These are phyloP conservation scores for Helicoverpa armigera DNA, from an alignment of 1,140 invertebrate genomes.

Conservation along the genomic window DNA sequence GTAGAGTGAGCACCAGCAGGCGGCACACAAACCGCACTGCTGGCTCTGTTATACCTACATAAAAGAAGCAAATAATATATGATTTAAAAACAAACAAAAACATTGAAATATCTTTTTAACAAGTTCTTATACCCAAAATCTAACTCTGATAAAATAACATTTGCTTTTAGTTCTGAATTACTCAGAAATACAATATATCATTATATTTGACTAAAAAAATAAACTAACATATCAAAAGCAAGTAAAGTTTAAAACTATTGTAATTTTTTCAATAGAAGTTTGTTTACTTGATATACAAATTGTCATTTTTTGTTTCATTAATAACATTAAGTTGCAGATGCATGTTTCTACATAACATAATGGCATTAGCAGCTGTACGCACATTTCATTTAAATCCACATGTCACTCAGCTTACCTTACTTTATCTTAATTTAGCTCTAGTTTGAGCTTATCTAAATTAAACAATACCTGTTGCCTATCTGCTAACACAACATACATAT, in stretches of 20 bases:
- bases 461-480: constrained; percentile 13
- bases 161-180: neutral
- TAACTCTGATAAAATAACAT: neutral
- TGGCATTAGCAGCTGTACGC: neutral
- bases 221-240: no score
- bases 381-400: no score
- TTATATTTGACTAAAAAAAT: no score
- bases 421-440: no score
- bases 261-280: no score
- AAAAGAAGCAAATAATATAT: neutral
- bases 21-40: constrained; percentile 93
- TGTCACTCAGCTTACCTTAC: no score
- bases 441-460: no score
- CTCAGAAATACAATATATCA: no score
- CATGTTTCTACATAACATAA: neutral
- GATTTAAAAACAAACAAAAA: neutral
- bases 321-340: neutral
- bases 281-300: no score
- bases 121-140: neutral
- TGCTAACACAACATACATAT: neutral
- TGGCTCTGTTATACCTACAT: constrained; percentile 91
- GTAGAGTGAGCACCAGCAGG: constrained; percentile 90
- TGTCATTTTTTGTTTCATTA: no score
- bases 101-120: neutral
- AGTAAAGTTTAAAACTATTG: no score